Percentiles rank a stretch among this genome's conserved stretches.
phyloP scores from a whole-genome alignment of 2,797 vertebrate genomes.

The Euthynnus affinis region DNA sequence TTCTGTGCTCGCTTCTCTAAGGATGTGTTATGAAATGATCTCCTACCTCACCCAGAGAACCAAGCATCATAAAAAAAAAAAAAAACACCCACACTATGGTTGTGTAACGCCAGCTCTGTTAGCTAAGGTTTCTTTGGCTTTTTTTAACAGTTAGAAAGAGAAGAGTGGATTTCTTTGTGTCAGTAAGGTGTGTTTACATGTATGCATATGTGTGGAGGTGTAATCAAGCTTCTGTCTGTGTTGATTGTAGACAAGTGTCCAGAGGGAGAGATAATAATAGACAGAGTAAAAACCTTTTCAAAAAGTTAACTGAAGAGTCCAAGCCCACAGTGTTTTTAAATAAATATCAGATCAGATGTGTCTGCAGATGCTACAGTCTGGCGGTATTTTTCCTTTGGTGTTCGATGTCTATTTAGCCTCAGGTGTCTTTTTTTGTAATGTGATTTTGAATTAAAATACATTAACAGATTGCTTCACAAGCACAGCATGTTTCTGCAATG shows the following conservation, averaged over 20 bases:
- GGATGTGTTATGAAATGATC: slow-evolving; percentile 87
- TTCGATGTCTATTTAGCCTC: not conserved
- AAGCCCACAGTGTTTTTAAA: slow-evolving; percentile 45
- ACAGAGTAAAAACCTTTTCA: slow-evolving; percentile 36
- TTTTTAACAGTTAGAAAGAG: slow-evolving; percentile 47
- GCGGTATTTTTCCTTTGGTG: slow-evolving; percentile 12
- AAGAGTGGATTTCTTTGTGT: slow-evolving; percentile 35
- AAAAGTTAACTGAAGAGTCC: slow-evolving; percentile 42
- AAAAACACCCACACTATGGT: slow-evolving; percentile 82
- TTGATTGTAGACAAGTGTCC: slow-evolving; percentile 52
- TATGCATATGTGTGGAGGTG: slow-evolving; percentile 58
- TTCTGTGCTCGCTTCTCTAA: slow-evolving; percentile 77
- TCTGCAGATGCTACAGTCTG: slow-evolving; percentile 44
- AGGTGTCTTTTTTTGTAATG: slow-evolving; percentile 1
- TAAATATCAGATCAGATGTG: slow-evolving; percentile 26
- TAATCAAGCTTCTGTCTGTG: slow-evolving; percentile 50
- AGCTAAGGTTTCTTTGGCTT: slow-evolving; percentile 69
- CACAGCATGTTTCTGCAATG: not conserved
- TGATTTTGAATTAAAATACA: slow-evolving; percentile 1
- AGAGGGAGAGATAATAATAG: slow-evolving; percentile 59
- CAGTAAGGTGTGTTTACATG: slow-evolving; percentile 52
- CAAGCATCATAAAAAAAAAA: slow-evolving; percentile 75
- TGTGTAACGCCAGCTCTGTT: slow-evolving; percentile 81
- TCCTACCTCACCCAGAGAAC: slow-evolving; percentile 79
- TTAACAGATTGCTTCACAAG: not conserved